Conservation (phyloP, 2,888 invertebrate species). For the Dasysyrphus tricinctus region DNA sequence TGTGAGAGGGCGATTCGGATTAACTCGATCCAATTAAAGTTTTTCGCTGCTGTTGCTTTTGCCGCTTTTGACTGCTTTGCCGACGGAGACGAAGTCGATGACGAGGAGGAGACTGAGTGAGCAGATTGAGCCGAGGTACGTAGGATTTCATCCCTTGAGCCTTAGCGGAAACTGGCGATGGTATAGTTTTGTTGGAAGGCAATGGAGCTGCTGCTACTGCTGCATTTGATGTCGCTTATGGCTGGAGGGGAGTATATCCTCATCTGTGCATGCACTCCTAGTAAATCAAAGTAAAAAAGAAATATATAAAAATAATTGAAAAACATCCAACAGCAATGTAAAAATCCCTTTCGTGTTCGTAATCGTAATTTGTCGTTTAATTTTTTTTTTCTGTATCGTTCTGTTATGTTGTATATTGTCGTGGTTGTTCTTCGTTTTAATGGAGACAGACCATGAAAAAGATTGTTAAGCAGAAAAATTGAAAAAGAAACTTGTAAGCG, state of each 20-base stretch:
- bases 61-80: conserved; percentile 45
- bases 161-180: conserved; percentile 58
- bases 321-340: conserved; percentile 47
- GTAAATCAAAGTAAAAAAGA: conserved; percentile 53
- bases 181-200: conserved; percentile 40
- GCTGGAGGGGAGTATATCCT: conserved; percentile 47
- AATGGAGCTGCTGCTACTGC: conserved; percentile 12
- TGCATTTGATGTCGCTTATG: conserved; percentile 11
- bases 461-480: conserved; percentile 24
- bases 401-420: conserved; percentile 18
- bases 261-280: conserved; percentile 71
- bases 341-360: conserved; percentile 49
- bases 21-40: conserved; percentile 73
- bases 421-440: conserved; percentile 12
- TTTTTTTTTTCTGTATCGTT: conserved; percentile 1
- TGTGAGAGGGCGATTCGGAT: conserved; percentile 37
- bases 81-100: conserved; percentile 5
- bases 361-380: conserved; percentile 31
- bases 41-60: conserved; percentile 61
- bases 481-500: conserved; percentile 20
- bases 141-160: conserved; percentile 70
- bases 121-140: conserved; percentile 51
- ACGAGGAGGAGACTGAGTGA: conserved; percentile 54
- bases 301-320: conserved; percentile 22
- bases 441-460: conserved; percentile 32